Conservation (phyloP, 2,888 invertebrate genomes). For the Parochlus steinenii region DNA sequence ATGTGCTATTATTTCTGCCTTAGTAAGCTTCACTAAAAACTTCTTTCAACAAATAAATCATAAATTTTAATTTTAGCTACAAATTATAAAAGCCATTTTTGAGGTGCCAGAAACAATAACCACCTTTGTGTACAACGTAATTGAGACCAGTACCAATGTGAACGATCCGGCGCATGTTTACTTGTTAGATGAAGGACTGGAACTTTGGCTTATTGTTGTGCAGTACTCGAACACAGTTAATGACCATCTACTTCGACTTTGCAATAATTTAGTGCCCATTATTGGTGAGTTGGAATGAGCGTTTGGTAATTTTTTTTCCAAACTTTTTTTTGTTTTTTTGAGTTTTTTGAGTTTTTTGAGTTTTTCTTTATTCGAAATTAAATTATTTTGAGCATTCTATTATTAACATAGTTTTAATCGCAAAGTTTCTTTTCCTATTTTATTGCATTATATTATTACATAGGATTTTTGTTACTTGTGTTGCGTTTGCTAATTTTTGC, state of each 20-base stretch:
- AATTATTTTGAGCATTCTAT: no score
- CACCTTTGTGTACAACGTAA: slow-evolving; percentile 48
- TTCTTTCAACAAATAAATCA: background rate
- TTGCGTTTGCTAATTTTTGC: background rate
- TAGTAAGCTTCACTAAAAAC: slow-evolving; percentile 32
- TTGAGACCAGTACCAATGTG: slow-evolving; percentile 60
- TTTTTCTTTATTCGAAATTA: background rate
- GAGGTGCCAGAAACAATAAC: slow-evolving; percentile 40
- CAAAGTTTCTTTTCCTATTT: background rate
- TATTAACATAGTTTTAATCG: background rate
- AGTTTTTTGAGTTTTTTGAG: background rate
- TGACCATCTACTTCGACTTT: slow-evolving; percentile 50
- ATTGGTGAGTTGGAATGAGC: slow-evolving; percentile 36
- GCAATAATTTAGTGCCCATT: slow-evolving; percentile 55
- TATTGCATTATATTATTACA: background rate
- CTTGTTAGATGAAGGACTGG: slow-evolving; percentile 79
- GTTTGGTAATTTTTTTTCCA: slow-evolving; percentile 8
- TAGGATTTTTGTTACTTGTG: slow-evolving; percentile 7
- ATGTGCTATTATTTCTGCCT: slow-evolving; percentile 75
- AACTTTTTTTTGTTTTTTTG: background rate
- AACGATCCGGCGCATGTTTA: slow-evolving; percentile 71
- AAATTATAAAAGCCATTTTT: slow-evolving; percentile 60
- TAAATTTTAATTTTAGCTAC: slow-evolving; percentile 28
- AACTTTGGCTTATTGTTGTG: slow-evolving; percentile 73
- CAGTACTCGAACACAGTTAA: slow-evolving; percentile 54